These are phyloP conservation scores for Drosophila chauvacae DNA, from an alignment of 1,140 invertebrate genomes.

Conservation along the genomic window DNA sequence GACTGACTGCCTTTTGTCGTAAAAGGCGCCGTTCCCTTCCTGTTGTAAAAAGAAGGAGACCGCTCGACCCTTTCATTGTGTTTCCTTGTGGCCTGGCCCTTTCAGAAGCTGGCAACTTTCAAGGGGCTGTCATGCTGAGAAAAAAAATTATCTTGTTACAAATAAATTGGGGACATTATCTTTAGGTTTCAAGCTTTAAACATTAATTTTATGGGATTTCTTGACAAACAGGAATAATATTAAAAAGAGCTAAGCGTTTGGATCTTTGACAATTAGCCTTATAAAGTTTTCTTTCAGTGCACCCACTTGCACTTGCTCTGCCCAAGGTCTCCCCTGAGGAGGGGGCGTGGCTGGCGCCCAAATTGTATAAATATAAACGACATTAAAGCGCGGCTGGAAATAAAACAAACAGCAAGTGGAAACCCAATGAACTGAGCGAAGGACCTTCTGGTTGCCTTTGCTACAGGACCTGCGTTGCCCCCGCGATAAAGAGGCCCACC, in stretches of 20 bases:
- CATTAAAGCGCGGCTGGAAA: conserved; percentile 80
- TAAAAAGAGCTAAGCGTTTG: not conserved
- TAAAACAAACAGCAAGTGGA: conserved; percentile 78
- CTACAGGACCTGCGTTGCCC: conserved; percentile 3
- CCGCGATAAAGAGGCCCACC: conserved; percentile 36
- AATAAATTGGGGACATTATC: not conserved
- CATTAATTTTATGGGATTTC: not conserved
- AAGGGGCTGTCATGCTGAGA: not conserved
- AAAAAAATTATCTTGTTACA: not conserved
- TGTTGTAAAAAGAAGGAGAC: conserved; percentile 42
- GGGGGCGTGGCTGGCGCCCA: conserved; percentile 33
- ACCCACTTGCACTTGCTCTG: conserved; percentile 52
- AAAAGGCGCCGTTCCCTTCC: conserved; percentile 53
- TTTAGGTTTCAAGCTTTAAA: not conserved
- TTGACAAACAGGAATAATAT: not conserved
- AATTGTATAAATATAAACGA: conserved; percentile 81
- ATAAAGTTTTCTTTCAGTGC: not conserved
- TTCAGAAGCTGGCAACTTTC: conserved; percentile 28
- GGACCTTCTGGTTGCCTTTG: conserved; percentile 21
- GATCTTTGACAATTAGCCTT: not conserved
- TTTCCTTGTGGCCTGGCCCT: conserved; percentile 17
- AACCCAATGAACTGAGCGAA: conserved; percentile 74
- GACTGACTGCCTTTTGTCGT: conserved; percentile 47
- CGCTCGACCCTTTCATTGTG: conserved; percentile 52
- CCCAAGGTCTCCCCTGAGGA: conserved; percentile 18